Conservation (phyloP, 1,140 invertebrate species). For the Eueides isabella region DNA sequence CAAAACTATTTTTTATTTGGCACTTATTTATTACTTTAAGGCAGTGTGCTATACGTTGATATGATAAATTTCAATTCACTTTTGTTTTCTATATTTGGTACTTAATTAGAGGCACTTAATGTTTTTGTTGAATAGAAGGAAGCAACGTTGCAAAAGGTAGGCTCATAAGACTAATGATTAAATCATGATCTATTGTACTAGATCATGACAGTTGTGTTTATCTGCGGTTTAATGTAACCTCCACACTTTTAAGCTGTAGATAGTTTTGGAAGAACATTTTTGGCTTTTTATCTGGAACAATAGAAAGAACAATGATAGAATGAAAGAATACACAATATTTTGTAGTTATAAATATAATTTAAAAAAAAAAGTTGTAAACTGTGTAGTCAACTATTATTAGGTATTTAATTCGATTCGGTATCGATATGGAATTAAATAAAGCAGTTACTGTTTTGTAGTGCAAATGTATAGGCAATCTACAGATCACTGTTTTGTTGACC, state of each 20-base stretch:
- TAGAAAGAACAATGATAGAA: neutral
- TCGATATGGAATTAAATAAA: neutral
- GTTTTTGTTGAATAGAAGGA: slow-evolving; percentile 35
- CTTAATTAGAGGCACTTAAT: slow-evolving; percentile 44
- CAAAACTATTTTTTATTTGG: slow-evolving; percentile 30
- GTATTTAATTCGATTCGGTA: too few relatives aligned
- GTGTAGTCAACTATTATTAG: too few relatives aligned
- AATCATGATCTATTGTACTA: slow-evolving; percentile 40
- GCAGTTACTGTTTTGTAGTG: neutral
- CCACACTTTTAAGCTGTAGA: slow-evolving; percentile 42
- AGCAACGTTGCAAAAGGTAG: slow-evolving; percentile 38
- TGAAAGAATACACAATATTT: too few relatives aligned
- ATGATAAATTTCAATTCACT: slow-evolving; percentile 28
- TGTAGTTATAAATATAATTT: too few relatives aligned
- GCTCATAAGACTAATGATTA: slow-evolving; percentile 28
- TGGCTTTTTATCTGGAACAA: slow-evolving; percentile 57
- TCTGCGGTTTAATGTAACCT: slow-evolving; percentile 54
- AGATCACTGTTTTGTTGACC: neutral
- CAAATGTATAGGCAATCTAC: neutral
- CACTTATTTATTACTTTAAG: slow-evolving; percentile 35
- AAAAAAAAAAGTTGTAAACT: too few relatives aligned
- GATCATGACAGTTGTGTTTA: slow-evolving; percentile 43
- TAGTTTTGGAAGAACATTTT: slow-evolving; percentile 46
- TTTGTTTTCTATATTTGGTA: slow-evolving; percentile 33
- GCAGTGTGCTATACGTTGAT: slow-evolving; percentile 34